These are phyloP conservation scores for Dugesia japonica DNA, from an alignment of 2,888 invertebrate genomes.

Conservation along the genomic window DNA sequence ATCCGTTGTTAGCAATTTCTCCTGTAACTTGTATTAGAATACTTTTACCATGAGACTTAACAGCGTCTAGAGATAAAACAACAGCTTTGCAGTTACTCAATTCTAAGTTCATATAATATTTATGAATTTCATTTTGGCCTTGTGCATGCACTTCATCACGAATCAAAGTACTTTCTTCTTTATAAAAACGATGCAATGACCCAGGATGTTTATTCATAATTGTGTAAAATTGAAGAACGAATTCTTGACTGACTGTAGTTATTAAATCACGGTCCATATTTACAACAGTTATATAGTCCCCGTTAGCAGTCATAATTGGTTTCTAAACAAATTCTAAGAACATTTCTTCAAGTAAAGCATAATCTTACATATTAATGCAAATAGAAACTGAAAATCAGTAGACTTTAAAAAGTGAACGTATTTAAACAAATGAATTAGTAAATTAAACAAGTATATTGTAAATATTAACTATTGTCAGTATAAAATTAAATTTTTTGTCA, in stretches of 20 bases:
- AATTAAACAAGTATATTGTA: no score
- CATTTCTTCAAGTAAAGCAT: background rate
- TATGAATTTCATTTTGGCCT: slow-evolving; percentile 24
- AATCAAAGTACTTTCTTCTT: slow-evolving; percentile 25
- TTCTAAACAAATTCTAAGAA: background rate
- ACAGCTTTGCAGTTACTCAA: slow-evolving; percentile 26
- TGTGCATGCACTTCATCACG: slow-evolving; percentile 6
- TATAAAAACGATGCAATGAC: slow-evolving; percentile 31
- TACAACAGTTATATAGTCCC: slow-evolving; percentile 20
- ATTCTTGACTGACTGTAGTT: slow-evolving; percentile 21
- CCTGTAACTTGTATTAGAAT: slow-evolving; percentile 61
- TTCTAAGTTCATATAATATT: slow-evolving; percentile 28
- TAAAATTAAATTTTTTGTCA: no score
- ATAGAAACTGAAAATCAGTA: slow-evolving; percentile 15
- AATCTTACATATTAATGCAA: slow-evolving; percentile 11
- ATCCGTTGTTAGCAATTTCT: slow-evolving; percentile 81
- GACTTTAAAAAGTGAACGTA: slow-evolving; percentile 1
- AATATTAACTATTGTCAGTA: no score
- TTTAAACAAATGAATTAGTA: background rate
- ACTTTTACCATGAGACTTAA: slow-evolving; percentile 23
- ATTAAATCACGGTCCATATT: slow-evolving; percentile 23
- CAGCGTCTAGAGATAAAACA: slow-evolving; percentile 26
- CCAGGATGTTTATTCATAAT: slow-evolving; percentile 31
- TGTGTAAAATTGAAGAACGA: slow-evolving; percentile 30
- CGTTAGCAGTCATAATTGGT: background rate